A percentile compares a stretch with the other conserved stretches of the same genome.
Evolutionary conservation across 2,888 invertebrate species (phyloP).

Genomic region (Drosophila atripex): DNA sequence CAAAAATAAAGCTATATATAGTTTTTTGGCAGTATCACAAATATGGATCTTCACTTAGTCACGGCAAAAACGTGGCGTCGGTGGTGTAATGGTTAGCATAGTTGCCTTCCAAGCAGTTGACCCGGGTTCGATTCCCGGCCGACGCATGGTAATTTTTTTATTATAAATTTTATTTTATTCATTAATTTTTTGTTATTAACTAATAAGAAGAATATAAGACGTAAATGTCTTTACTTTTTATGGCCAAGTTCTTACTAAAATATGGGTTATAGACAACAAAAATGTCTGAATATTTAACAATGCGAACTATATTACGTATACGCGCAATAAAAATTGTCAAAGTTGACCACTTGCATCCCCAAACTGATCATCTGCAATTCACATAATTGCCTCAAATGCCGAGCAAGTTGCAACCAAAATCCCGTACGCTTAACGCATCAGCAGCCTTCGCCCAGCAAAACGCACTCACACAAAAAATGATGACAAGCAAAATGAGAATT

Average conservation of each 20-base stretch:
- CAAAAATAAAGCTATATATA: too few relatives aligned
- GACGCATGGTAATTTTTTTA: conserved; percentile 1
- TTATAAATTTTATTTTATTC: conserved; percentile 9
- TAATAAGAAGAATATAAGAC: too few relatives aligned
- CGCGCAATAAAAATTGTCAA: conserved; percentile 10
- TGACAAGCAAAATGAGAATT: conserved; percentile 76
- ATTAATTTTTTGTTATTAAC: background rate
- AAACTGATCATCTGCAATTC: conserved; percentile 20
- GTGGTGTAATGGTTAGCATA: conserved; percentile 85
- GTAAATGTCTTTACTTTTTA: too few relatives aligned
- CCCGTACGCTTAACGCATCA: conserved; percentile 48
- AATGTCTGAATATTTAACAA: too few relatives aligned
- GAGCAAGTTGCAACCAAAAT: conserved; percentile 31
- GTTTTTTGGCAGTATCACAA: too few relatives aligned
- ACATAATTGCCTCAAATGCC: conserved; percentile 29
- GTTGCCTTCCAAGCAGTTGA: conserved; percentile 85
- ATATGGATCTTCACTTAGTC: too few relatives aligned
- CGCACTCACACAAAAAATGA: conserved; percentile 50
- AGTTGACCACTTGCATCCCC: conserved; percentile 16
- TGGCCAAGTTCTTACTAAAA: too few relatives aligned
- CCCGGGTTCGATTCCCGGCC: conserved; percentile 84
- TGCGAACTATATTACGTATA: background rate
- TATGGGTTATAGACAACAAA: too few relatives aligned
- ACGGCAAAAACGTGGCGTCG: conserved; percentile 74
- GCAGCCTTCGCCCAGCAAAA: conserved; percentile 18